Percentiles rank a stretch among this genome's conserved stretches.
Conservation (phyloP, 2,113 vertebrate genomes). For the Alethe diademata region DNA sequence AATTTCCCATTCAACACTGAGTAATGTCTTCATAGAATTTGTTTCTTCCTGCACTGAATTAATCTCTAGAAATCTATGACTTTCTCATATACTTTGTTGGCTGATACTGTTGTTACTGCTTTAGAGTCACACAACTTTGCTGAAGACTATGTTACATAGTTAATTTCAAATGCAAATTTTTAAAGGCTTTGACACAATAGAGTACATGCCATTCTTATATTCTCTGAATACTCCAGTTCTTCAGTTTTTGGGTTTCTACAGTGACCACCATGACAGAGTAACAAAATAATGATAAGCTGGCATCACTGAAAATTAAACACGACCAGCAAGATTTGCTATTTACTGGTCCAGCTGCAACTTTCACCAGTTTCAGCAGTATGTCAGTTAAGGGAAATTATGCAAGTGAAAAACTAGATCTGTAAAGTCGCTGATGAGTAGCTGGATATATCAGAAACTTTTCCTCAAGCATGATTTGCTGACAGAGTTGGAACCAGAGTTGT, state of each 20-base stretch:
- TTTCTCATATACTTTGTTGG: neutral
- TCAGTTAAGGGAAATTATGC: neutral
- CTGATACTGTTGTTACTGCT: neutral
- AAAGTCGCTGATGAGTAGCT: neutral
- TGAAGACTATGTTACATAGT: neutral
- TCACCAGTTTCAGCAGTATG: neutral
- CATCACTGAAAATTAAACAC: neutral
- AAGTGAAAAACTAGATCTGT: neutral
- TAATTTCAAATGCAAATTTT: neutral
- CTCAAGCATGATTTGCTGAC: neutral
- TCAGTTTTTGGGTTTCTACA: neutral
- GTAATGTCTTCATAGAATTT: neutral
- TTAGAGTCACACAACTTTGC: neutral
- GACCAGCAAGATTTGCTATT: neutral
- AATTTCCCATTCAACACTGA: neutral
- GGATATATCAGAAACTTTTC: neutral
- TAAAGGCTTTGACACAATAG: neutral
- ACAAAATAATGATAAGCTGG: neutral
- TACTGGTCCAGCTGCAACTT: neutral
- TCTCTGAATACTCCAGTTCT: neutral
- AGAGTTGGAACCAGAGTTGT: neutral
- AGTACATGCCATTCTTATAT: neutral
- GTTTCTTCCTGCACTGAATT: neutral
- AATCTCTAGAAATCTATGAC: neutral
- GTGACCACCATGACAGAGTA: neutral